A percentile compares a stretch with the other conserved stretches of the same genome.
These are phyloP conservation scores for Diloba caeruleocephala DNA, from an alignment of 2,888 invertebrate genomes.

Conservation along the genomic window DNA sequence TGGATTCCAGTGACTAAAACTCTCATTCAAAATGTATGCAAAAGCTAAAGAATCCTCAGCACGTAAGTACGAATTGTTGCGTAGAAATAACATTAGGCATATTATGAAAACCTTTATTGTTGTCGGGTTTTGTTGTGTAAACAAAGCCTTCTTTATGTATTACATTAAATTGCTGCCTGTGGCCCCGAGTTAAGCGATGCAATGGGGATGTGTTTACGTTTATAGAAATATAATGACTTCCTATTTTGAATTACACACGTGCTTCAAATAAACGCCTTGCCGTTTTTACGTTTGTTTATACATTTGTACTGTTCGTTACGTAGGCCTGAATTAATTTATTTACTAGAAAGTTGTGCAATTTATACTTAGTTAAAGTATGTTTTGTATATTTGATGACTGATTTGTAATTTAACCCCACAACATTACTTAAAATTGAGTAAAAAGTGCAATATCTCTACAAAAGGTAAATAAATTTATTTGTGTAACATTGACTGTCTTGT, in stretches of 20 bases:
- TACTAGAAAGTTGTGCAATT: too few relatives aligned
- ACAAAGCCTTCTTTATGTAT: conserved; percentile 51
- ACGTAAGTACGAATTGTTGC: conserved; percentile 45
- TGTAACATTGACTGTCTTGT: too few relatives aligned
- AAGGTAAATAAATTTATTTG: too few relatives aligned
- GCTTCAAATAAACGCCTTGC: conserved; percentile 21
- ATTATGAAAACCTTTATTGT: conserved; percentile 57
- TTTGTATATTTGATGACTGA: too few relatives aligned
- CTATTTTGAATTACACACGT: conserved; percentile 32
- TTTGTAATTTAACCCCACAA: too few relatives aligned
- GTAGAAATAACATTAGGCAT: conserved; percentile 56
- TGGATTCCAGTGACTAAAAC: conserved; percentile 36
- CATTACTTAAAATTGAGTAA: too few relatives aligned
- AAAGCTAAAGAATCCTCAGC: conserved; percentile 46
- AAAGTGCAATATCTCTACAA: too few relatives aligned
- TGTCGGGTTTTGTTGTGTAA: conserved; percentile 50
- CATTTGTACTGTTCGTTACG: too few relatives aligned
- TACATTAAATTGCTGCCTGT: conserved; percentile 42
- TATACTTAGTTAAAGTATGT: too few relatives aligned
- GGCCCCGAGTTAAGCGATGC: conserved; percentile 23
- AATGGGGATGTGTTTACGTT: conserved; percentile 25
- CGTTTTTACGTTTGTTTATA: conserved; percentile 9
- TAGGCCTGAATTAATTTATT: too few relatives aligned
- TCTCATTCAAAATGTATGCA: conserved; percentile 47
- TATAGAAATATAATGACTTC: conserved; percentile 41